Percentiles rank a stretch among this genome's conserved stretches.
These are phyloP conservation scores for Aproaerema taeniolella DNA, from an alignment of 2,888 invertebrate species.

Conservation along the genomic window DNA sequence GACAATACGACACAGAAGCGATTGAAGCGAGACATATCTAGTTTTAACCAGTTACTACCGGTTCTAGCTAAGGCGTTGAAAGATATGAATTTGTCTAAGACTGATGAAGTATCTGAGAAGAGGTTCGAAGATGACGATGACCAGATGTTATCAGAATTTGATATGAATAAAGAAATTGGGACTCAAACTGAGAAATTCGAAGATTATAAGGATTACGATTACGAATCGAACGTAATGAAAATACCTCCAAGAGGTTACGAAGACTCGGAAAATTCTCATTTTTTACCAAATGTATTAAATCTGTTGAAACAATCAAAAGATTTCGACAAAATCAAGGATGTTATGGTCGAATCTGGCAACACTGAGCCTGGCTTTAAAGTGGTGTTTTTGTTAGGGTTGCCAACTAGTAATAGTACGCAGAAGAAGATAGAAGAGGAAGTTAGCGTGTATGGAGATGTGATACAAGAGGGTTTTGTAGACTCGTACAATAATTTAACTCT, in stretches of 20 bases:
- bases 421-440: conserved; percentile 81
- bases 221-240: conserved; percentile 62
- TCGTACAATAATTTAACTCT: conserved; percentile 92
- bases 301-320: conserved; percentile 39
- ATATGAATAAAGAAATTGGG: conserved; percentile 59
- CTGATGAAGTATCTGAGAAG: conserved; percentile 38
- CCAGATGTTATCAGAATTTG: conserved; percentile 52
- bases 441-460: conserved; percentile 83
- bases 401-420: conserved; percentile 76
- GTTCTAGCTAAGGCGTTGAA: conserved; percentile 54
- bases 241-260: conserved; percentile 62
- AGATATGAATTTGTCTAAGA: conserved; percentile 37
- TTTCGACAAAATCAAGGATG: conserved; percentile 25
- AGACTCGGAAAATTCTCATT: conserved; percentile 46
- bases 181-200: conserved; percentile 31
- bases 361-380: conserved; percentile 48
- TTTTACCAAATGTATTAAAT: conserved; percentile 22
- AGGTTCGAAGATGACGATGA: conserved; percentile 47
- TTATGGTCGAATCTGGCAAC: conserved; percentile 22
- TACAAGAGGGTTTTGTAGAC: conserved; percentile 90
- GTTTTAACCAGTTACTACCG: conserved; percentile 47
- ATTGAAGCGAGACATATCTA: conserved; percentile 42
- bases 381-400: conserved; percentile 79
- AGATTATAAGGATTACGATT: conserved; percentile 39
- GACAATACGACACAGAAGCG: conserved; percentile 9